Evolutionary conservation across 2,888 invertebrate species (phyloP), one percentile per base, ranked within the genome.

Genomic region (Hypolimnas misippus): DNA sequence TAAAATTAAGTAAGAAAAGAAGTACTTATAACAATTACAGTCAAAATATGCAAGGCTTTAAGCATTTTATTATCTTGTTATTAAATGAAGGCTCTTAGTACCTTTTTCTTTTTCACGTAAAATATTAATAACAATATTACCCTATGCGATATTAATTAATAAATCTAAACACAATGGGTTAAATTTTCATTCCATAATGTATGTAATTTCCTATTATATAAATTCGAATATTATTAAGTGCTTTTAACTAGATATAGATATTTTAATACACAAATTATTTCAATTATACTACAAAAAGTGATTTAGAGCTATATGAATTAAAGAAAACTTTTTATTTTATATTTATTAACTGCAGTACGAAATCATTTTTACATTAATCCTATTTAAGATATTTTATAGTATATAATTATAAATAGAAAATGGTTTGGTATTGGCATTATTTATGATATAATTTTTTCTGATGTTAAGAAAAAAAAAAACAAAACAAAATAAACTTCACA

Each of bases 151-250:
- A 46, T 21, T 14, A 40, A 4, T 46, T 7, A 17, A 42, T 2
- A 7, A 42, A 42, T 42, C 7, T 42, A n/a, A 46, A 46, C 21
- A 21, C 10, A 46, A 42, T 17, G 17, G 42, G 17, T 42, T 17
- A 42, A 42, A 17, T 17, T 17, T 16, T 42, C 42, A 42, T 42
- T 42, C 10, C 17, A 12, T 42, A 16, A 10, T 10, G 0, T 46
- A 16, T 31, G 40, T 46, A 17, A 25, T n/a, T 46, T n/a, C 38
- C 60, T 63, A 63, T 60, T 57, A 63, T 66, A 60, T 66, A 66
- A 66, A 66, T 63, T 63, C 63, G 63, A 66, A 63, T 66, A 66
- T 63, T 62, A 62, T 60, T 54, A 66, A 63, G 66, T 66, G 66
- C 66, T n/a, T 57, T 62, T 66, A 60, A 63, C 66, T 66, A 66